Base-by-base conservation (phyloP, 2,888 invertebrate genomes). In the Iphiclides podalirius region DNA sequence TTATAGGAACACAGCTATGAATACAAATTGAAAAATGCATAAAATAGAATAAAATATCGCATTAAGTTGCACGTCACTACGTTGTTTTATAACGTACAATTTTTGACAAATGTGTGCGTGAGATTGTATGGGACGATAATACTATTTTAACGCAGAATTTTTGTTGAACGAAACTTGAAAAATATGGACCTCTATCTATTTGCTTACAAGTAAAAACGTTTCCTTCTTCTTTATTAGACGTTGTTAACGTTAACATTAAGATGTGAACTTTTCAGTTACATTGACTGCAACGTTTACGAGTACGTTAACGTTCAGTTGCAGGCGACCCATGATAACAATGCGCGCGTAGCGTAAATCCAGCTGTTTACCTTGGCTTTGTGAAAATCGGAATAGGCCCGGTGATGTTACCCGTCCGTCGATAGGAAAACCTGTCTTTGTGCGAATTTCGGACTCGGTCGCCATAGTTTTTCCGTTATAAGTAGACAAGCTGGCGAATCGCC, bases 1-100 rank as follows among this genome's bases (percentile, higher is more conserved):
- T 49, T 44, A 48, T 52, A 53, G 41, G 45, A 43, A 44, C 49
- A 54, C 40, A 49, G 52, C 49, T 49, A 58, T 58, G 55, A 58
- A 52, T 54, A 56, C 38, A 58, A 59, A 58, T 59, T 40, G 46
- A 40, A 40, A 17, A 58, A 58, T 58, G 54, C 54, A 55, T 57
- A 50, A 23, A 34, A 56, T 54, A 54, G n/a, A n/a, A n/a, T n/a
- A n/a, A n/a, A n/a, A n/a, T n/a, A 58, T 36, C 43, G 44, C 42
- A 53, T 54, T 54, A 47, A 40, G 38, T 47, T 34, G 44, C 39
- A 14, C n/a, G n/a, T n/a, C n/a, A n/a, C n/a, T n/a, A n/a, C n/a
- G n/a, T n/a, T n/a, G n/a, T n/a, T n/a, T n/a, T n/a, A n/a, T n/a
- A n/a, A n/a, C n/a, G n/a, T n/a, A n/a, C n/a, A n/a, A n/a, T n/a